Conservation (phyloP, 2,888 invertebrate species). For the Amblyjoppa fuscipennis region DNA sequence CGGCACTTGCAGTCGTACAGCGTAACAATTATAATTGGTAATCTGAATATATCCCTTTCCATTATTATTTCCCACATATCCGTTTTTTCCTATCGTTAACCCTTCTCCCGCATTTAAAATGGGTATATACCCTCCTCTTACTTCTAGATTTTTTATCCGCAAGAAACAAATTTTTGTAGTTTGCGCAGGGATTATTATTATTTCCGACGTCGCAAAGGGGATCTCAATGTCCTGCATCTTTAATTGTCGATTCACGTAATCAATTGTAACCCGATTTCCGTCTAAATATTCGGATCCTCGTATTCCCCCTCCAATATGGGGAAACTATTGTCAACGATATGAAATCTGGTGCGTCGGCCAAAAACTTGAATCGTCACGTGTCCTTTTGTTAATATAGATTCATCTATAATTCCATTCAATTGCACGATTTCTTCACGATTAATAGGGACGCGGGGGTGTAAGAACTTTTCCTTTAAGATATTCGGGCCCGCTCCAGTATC, state of each 20-base stretch:
- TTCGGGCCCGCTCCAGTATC: not conserved
- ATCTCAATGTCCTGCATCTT: not conserved
- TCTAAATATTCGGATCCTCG: not conserved
- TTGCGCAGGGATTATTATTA: not conserved
- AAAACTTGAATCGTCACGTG: not conserved
- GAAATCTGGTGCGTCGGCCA: not conserved
- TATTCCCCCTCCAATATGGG: constrained; percentile 5
- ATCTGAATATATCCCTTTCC: not conserved
- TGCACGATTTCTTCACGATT: not conserved
- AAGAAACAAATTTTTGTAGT: not conserved
- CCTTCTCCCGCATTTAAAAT: not conserved
- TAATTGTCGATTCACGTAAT: not conserved
- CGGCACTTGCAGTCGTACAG: not conserved
- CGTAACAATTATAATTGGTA: not conserved
- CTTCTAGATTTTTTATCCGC: not conserved
- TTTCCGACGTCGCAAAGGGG: not conserved
- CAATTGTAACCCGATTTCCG: not conserved
- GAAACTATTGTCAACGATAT: not conserved
- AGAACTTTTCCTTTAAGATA: too few species aligned
- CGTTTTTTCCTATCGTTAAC: not conserved
- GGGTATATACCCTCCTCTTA: not conserved
- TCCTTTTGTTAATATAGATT: not conserved
- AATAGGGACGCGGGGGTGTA: not conserved
- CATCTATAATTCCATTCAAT: not conserved
- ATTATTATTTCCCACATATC: not conserved